These are phyloP conservation scores for Harmothoe impar DNA, from an alignment of 2,888 invertebrate genomes.

Conservation along the genomic window DNA sequence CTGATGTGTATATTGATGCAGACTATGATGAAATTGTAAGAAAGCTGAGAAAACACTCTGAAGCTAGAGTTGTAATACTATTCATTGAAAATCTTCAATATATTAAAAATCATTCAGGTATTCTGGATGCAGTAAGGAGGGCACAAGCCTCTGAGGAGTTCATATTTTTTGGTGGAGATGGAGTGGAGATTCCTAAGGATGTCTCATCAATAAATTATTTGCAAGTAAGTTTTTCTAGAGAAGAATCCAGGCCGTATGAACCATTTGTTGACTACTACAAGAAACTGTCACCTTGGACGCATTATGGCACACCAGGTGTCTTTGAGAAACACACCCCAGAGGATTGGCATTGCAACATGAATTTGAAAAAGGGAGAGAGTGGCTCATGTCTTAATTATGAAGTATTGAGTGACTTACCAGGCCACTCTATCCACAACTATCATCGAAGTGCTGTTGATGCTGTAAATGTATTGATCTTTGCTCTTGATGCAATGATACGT, in stretches of 20 bases:
- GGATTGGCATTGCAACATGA: background rate
- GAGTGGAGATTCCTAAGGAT: background rate
- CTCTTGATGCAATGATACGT: slow-evolving; percentile 71
- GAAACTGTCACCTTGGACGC: background rate
- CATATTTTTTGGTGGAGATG: slow-evolving; percentile 39
- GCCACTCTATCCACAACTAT: background rate
- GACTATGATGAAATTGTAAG: slow-evolving; percentile 13
- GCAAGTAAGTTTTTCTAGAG: background rate
- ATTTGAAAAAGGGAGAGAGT: background rate
- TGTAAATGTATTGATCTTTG: slow-evolving; percentile 73
- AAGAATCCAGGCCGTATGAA: background rate
- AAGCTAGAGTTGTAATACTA: slow-evolving; percentile 3
- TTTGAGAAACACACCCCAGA: too few species aligned
- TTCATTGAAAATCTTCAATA: background rate
- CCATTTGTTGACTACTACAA: background rate
- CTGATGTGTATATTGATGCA: background rate
- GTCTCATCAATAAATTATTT: background rate
- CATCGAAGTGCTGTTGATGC: slow-evolving; percentile 70
- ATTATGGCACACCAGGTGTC: background rate
- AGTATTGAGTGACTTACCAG: background rate
- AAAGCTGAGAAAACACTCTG: background rate
- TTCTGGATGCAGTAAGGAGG: slow-evolving; percentile 20
- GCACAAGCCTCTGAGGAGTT: background rate
- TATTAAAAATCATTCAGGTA: too few species aligned
- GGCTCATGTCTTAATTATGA: too few species aligned